Evolutionary conservation across 2,888 invertebrate species (phyloP).

Genomic region (Pollenia amentaria): DNA sequence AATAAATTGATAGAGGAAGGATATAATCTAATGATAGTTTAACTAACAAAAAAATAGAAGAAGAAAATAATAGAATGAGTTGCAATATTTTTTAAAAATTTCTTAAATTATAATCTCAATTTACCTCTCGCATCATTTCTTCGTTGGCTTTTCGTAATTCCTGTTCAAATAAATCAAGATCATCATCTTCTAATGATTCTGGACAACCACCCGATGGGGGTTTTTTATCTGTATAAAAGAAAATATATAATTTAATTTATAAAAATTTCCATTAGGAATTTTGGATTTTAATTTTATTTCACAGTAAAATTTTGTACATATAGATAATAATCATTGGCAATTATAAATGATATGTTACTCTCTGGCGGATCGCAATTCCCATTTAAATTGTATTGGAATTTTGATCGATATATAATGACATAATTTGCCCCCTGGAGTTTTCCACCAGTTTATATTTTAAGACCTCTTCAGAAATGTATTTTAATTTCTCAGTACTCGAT

Average conservation of each 20-base stretch:
- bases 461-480: too few relatives aligned
- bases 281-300: too few relatives aligned
- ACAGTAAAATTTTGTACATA: too few relatives aligned
- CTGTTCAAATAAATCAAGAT: constrained; percentile 80
- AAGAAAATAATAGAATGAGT: constrained; percentile 44
- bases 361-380: too few relatives aligned
- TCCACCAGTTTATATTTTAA: too few relatives aligned
- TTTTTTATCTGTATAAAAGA: constrained; percentile 80
- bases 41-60: constrained; percentile 78
- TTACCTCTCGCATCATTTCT: constrained; percentile 84
- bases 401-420: too few relatives aligned
- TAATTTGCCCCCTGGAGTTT: too few relatives aligned
- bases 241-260: neutral
- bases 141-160: constrained; percentile 83
- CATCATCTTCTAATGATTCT: constrained; percentile 77
- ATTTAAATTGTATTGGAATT: too few relatives aligned
- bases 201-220: constrained; percentile 79
- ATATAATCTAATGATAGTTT: constrained; percentile 81
- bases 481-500: too few relatives aligned
- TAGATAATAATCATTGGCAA: too few relatives aligned
- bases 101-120: constrained; percentile 50
- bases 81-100: neutral
- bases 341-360: too few relatives aligned
- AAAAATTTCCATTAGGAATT: too few relatives aligned
- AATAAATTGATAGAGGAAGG: constrained; percentile 66